These are phyloP conservation scores for Ochlodes sylvanus DNA, from an alignment of 2,888 invertebrate species.

Conservation along the genomic window DNA sequence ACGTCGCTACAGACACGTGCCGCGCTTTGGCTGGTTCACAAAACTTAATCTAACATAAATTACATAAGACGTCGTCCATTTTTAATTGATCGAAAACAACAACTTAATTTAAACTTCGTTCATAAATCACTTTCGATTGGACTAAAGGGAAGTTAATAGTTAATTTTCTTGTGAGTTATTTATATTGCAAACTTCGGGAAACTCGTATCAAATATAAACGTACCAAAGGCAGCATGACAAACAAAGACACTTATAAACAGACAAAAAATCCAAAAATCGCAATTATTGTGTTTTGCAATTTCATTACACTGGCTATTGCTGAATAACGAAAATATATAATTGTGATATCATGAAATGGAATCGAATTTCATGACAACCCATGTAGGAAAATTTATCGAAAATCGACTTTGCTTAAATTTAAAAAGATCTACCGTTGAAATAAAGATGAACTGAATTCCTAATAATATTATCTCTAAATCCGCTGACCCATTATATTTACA, in stretches of 20 bases:
- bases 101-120: neutral
- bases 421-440: conserved; percentile 5
- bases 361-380: neutral
- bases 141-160: too few species aligned
- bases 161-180: too few species aligned
- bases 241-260: too few species aligned
- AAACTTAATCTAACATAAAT: neutral
- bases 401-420: conserved; percentile 18
- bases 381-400: conserved; percentile 5
- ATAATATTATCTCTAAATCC: conserved; percentile 13
- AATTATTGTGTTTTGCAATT: too few species aligned
- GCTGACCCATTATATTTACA: conserved; percentile 24
- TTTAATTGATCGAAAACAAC: neutral
- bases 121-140: too few species aligned
- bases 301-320: too few species aligned
- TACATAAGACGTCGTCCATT: neutral
- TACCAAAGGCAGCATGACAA: too few species aligned
- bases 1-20: conserved; percentile 39
- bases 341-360: neutral
- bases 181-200: too few species aligned
- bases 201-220: too few species aligned
- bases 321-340: neutral
- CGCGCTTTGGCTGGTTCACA: conserved; percentile 12
- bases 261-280: too few species aligned
- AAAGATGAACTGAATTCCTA: neutral